Evolutionary conservation across 2,888 invertebrate genomes (phyloP), one percentile per base, ranked within the genome.

Genomic region (Epinotia bilunana): DNA sequence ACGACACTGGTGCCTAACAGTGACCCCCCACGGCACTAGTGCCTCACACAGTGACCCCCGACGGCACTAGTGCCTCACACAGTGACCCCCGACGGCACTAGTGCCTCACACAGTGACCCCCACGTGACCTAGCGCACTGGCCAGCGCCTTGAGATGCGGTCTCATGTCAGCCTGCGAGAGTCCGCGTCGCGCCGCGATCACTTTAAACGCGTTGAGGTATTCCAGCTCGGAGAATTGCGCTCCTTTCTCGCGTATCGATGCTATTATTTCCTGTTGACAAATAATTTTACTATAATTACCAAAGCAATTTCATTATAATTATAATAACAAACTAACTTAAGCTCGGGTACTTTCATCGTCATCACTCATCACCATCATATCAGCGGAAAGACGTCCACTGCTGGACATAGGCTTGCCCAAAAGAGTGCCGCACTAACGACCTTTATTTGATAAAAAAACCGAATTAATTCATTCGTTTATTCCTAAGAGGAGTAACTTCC

Each of bases 201-300:
- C 95, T 83, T 97, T 97, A 86, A 98, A 95, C 55, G 98, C 97
- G 88, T 97, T 97, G 87, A 97, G 95, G 87, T 99, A 98, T 88
- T 99, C 98, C 83, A 97, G 93, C 88, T 98, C 97, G 0, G 97
- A 96, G 90, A 98, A 98, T 87, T 97, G 97, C 0, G 98, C 96
- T 1, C 99, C 98, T 82, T 97, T 97, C 88, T 98, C 98, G 64
- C 98, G 95, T 13, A 99, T 96, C 46, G 95, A 95, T 79, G 96
- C 96, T 77, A 99, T 95, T 83, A 99, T 97, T 90, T 98, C 98
- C 97, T 98, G 90, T 67, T 58, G 23, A 57, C 39, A 57, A 72
- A 63, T 0, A 18, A 28, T 39, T 39, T 39, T 0, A 39, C 9
- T 39, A 39, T 39, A 0, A 7, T 7, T 33, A 33, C 7, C 7